Conservation (phyloP, 2,113 vertebrate genomes). For the Paratilapia polleni region DNA sequence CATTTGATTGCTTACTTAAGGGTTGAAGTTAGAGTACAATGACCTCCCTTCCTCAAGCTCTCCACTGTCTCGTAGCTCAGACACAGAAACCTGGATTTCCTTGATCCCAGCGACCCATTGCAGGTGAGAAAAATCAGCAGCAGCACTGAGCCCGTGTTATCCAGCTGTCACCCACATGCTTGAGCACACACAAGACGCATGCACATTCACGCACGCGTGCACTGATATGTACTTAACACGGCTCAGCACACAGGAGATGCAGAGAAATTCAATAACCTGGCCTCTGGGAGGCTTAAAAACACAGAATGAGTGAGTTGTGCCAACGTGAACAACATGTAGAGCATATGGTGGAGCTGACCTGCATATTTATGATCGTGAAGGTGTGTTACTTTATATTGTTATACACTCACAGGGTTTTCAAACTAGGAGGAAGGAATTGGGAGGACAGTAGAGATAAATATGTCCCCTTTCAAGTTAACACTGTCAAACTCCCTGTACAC, state of each 20-base stretch:
- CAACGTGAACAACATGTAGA: neutral
- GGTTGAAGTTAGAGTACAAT: neutral
- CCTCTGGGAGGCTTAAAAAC: slow-evolving; percentile 7
- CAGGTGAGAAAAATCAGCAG: slow-evolving; percentile 61
- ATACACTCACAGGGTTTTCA: neutral
- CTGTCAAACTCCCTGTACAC: slow-evolving; percentile 5
- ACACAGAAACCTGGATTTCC: slow-evolving; percentile 32
- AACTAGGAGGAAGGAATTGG: neutral
- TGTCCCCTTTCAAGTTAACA: neutral
- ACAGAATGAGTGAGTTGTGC: neutral
- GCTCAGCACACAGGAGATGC: slow-evolving; percentile 6
- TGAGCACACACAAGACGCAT: slow-evolving; percentile 8
- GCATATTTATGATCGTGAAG: neutral
- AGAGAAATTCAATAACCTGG: slow-evolving; percentile 19
- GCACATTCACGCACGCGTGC: neutral
- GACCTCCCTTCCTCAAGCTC: neutral
- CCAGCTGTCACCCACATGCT: slow-evolving; percentile 64
- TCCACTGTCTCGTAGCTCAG: slow-evolving; percentile 14
- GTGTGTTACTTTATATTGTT: neutral
- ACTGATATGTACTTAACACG: neutral
- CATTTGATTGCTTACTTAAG: neutral
- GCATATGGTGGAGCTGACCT: neutral
- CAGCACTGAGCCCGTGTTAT: slow-evolving; percentile 21
- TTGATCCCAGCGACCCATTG: slow-evolving; percentile 34
- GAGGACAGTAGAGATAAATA: neutral